These are phyloP conservation scores for Microctonus aethiopoides DNA, from an alignment of 2,888 invertebrate species.

Conservation along the genomic window DNA sequence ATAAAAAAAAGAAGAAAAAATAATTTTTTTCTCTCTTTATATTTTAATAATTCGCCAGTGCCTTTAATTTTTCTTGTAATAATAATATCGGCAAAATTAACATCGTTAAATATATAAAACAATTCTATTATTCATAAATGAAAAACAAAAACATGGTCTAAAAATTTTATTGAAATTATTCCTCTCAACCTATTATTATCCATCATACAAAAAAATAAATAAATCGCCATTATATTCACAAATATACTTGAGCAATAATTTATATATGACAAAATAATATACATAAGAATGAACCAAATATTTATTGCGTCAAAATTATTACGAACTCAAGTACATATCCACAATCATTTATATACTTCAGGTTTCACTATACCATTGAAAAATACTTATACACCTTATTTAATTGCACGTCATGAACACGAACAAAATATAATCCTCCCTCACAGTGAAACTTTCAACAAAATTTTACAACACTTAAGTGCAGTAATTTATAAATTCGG, in stretches of 20 bases:
- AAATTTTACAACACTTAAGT: background rate
- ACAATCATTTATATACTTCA: no score
- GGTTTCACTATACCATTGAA: no score
- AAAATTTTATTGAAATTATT: background rate
- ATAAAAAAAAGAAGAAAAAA: background rate
- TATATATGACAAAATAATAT: no score
- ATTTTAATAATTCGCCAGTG: conserved; percentile 50
- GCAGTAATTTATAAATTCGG: background rate
- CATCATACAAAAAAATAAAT: background rate
- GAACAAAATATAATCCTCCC: background rate
- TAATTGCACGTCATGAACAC: background rate
- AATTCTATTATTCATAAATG: conserved; percentile 48
- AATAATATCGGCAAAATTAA: conserved; percentile 45
- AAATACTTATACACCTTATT: background rate
- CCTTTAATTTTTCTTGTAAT: conserved; percentile 52
- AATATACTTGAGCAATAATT: no score
- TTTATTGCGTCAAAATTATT: background rate
- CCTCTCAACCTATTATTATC: background rate
- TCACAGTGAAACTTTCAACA: background rate
- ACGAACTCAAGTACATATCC: background rate
- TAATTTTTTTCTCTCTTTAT: conserved; percentile 40
- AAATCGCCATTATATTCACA: no score
- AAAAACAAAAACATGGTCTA: background rate
- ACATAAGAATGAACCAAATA: no score
- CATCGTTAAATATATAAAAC: conserved; percentile 61